These are phyloP conservation scores for Drosophila tripunctata DNA, from an alignment of 2,888 invertebrate genomes.

Conservation along the genomic window DNA sequence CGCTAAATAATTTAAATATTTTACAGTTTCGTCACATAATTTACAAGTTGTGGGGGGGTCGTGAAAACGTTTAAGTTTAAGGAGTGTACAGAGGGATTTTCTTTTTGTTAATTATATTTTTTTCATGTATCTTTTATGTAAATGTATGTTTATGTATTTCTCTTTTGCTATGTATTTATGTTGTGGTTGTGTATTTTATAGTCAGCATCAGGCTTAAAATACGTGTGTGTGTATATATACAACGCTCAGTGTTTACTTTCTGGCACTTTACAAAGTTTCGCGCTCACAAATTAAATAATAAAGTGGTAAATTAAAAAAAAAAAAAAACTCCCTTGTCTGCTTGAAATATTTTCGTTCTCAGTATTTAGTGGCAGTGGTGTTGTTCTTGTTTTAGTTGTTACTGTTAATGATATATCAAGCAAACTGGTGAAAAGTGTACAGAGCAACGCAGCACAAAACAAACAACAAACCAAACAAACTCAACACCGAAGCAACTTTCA, in stretches of 20 bases:
- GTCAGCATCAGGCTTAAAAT: slow-evolving; percentile 45
- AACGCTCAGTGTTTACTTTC: slow-evolving; percentile 27
- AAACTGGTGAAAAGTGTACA: slow-evolving; percentile 11
- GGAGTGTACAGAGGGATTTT: slow-evolving; percentile 58
- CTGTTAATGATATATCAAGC: slow-evolving; percentile 25
- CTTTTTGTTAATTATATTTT: slow-evolving; percentile 23
- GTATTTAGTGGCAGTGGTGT: slow-evolving; percentile 53
- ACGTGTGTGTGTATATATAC: slow-evolving; percentile 24
- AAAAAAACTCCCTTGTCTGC: slow-evolving; percentile 33
- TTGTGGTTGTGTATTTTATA: slow-evolving; percentile 25
- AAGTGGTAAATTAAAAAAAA: slow-evolving; percentile 14
- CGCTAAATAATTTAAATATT: slow-evolving; percentile 77
- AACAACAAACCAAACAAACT: slow-evolving; percentile 18
- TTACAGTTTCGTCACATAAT: slow-evolving; percentile 73
- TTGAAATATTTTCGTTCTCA: slow-evolving; percentile 35
- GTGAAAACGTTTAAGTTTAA: slow-evolving; percentile 68
- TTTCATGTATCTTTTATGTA: slow-evolving; percentile 17
- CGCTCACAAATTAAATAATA: slow-evolving; percentile 28
- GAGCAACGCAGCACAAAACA: slow-evolving; percentile 14
- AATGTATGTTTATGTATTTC: slow-evolving; percentile 32
- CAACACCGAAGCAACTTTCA: neutral
- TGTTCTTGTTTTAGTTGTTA: slow-evolving; percentile 21
- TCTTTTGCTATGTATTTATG: slow-evolving; percentile 41
- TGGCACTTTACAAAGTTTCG: slow-evolving; percentile 67
- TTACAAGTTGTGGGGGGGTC: slow-evolving; percentile 70